Evolutionary conservation across 2,113 vertebrate species (phyloP).

Genomic region (Corythornis cristatus): DNA sequence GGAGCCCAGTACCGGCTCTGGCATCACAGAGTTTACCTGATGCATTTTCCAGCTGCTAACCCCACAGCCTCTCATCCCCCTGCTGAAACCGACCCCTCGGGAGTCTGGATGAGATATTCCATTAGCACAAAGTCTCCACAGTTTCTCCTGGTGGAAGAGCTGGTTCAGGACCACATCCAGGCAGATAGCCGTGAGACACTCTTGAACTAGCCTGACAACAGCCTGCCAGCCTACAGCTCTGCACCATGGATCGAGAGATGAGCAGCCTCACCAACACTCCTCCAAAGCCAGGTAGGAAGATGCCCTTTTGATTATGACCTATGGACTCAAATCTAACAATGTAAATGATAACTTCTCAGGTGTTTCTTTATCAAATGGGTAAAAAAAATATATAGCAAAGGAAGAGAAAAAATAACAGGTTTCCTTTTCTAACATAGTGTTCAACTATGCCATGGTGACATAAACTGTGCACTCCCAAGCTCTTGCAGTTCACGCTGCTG

Average conservation of each 20-base stretch:
- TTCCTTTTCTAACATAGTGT: background rate
- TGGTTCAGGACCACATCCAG: background rate
- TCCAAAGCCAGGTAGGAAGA: background rate
- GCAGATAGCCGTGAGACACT: background rate
- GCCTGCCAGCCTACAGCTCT: background rate
- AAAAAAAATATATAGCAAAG: background rate
- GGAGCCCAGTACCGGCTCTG: background rate
- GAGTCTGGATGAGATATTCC: background rate
- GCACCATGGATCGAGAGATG: background rate
- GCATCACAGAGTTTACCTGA: background rate
- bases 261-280: background rate
- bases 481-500: background rate
- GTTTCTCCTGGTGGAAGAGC: accelerated
- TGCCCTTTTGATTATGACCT: background rate
- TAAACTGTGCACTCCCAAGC: background rate
- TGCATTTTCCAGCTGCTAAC: background rate
- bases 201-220: background rate
- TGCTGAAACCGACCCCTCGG: background rate
- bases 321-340: background rate
- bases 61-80: no score
- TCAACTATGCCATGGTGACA: background rate
- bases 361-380: background rate
- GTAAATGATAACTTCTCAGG: background rate
- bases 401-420: background rate
- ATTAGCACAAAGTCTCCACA: background rate